phyloP scores from a whole-genome alignment of 2,797 vertebrate genomes.

The Salmo trutta region DNA sequence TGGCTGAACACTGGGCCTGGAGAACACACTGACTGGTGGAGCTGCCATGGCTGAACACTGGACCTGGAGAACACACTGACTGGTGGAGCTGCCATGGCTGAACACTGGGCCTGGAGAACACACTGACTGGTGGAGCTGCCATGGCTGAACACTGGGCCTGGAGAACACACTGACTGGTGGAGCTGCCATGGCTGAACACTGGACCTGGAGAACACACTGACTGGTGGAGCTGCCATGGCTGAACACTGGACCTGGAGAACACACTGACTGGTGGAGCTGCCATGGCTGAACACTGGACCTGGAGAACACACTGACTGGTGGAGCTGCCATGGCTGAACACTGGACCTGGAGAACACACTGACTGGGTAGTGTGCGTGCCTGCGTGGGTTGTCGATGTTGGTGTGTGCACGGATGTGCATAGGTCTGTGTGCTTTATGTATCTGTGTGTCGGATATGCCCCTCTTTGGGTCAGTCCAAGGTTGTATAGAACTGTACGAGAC shows the following conservation, averaged over 20 bases:
- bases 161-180: neutral
- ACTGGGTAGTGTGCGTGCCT: neutral
- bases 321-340: slow-evolving; percentile 6
- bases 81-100: too few species aligned
- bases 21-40: too few species aligned
- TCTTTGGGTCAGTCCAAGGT: slow-evolving; percentile 18
- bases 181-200: too few species aligned
- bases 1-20: neutral
- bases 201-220: too few species aligned
- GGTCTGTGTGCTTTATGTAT: slow-evolving; percentile 13
- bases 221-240: too few species aligned
- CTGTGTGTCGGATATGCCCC: neutral
- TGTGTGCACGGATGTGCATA: slow-evolving; percentile 11
- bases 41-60: neutral
- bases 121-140: too few species aligned
- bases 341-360: too few species aligned
- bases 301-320: neutral
- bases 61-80: slow-evolving; percentile 15
- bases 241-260: too few species aligned
- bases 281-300: too few species aligned
- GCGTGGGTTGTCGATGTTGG: neutral
- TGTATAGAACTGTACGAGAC: neutral
- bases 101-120: too few species aligned
- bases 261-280: too few species aligned
- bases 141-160: slow-evolving; percentile 2